Conservation (phyloP, 2,888 invertebrate species). For the Prostheceraeus crozeri region DNA sequence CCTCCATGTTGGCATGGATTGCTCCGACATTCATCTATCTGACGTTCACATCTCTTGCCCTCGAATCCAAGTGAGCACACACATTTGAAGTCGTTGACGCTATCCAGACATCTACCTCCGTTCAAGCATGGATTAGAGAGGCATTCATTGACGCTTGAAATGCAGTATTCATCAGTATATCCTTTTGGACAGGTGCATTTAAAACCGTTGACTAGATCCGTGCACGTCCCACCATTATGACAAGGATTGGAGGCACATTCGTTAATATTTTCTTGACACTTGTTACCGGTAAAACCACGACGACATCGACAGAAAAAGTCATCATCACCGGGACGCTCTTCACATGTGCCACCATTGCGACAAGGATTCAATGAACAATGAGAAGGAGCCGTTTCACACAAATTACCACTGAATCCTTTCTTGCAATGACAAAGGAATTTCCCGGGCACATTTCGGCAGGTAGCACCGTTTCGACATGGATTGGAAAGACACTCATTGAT, state of each 20-base stretch:
- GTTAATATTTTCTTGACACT: no score
- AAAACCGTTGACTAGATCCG: slow-evolving; percentile 75
- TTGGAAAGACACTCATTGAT: slow-evolving; percentile 17
- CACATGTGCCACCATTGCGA: no score
- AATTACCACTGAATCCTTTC: slow-evolving; percentile 73
- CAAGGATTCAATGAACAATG: no score
- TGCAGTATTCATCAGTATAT: slow-evolving; percentile 74
- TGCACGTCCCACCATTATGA: slow-evolving; percentile 80
- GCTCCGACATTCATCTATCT: slow-evolving; percentile 66
- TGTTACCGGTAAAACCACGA: no score
- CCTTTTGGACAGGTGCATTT: slow-evolving; percentile 82
- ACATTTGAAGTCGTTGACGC: slow-evolving; percentile 75
- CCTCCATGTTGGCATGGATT: slow-evolving; percentile 76
- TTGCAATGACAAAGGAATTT: slow-evolving; percentile 81
- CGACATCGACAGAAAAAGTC: no score
- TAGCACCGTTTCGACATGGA: slow-evolving; percentile 22
- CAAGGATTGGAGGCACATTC: slow-evolving; percentile 80
- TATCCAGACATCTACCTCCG: slow-evolving; percentile 81
- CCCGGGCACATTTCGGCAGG: slow-evolving; percentile 69
- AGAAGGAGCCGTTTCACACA: no score
- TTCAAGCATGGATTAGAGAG: slow-evolving; percentile 75
- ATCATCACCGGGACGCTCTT: no score
- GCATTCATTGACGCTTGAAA: slow-evolving; percentile 84
- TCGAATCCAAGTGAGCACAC: slow-evolving; percentile 81
- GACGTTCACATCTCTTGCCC: slow-evolving; percentile 66